Base-by-base conservation (phyloP, 2,797 vertebrate genomes). In the Phataginus tetradactyla region DNA sequence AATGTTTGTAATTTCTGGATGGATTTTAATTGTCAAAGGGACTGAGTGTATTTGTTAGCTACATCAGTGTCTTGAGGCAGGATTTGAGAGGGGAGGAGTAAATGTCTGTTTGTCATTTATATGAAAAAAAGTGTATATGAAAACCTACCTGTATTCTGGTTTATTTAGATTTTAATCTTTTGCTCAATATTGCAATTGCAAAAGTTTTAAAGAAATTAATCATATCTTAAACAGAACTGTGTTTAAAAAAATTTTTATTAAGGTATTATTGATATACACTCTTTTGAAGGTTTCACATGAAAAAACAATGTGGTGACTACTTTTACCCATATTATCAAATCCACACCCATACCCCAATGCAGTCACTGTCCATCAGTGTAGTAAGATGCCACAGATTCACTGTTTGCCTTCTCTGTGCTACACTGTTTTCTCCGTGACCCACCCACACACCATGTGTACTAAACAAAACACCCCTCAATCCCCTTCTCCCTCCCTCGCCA, bases 181-280 rank as follows among this genome's bases (percentile, higher is more conserved):
- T 34, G 61, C 25, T 53, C 51, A 45, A 59, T 86, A 92, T 86
- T 89, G 34, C 80, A 90, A 90, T 86, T 91, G 34, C 80, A 90
- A 90, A 85, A 6, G 4, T 45, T 71, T 78, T 74, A 74, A 87
- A 51, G 1, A 11, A 45, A 34, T 91, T 93, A 42, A 42, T 83
- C 8, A 34, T 69, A 32, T 25, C 20, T 87, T 63, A 39, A 81
- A 78, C 92, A 42, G 27, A 29, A 6, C 11, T 79, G 0, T 93
- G 83, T 21, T 66, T 12, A 6, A 39, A 39, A 4, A 39, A 39
- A 5, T 39, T 39, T 39, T 39, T 39, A 39, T 39, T 39, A 39
- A 39, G 5, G 39, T 39, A 39, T 39, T 39, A 39, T 39, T 39
- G 39, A 39, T 39, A 39, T 39, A 39, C 6, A 39, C 39, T 39